Base-by-base conservation (phyloP, 2,797 vertebrate species). In the Spondyliosoma cantharus region DNA sequence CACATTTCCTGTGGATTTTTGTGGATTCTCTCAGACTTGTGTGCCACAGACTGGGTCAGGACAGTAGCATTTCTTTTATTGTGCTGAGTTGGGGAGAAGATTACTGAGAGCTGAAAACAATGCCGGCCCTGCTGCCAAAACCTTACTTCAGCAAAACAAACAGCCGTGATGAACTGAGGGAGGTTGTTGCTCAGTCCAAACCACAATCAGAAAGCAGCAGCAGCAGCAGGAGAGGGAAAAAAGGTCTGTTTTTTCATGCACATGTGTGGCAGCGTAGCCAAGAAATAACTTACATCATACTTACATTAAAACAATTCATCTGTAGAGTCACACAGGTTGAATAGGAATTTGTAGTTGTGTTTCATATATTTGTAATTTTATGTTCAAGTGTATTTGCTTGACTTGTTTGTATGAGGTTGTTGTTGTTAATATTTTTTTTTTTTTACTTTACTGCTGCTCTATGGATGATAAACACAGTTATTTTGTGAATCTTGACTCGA, bases 131-230 rank as follows among this genome's bases (percentile, higher is more conserved):
- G 59, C 64, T 83, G 88, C 89, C 87, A 90, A 75, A 52, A 59
- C 50, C 65, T 80, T 48, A 74, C 87, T 87, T 66, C 80, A 87
- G 83, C 86, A 86, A 87, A 89, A 89, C 86, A 91, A 89, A 87
- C 84, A 85, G 64, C 66, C 20, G 17, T 27, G 69, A 89, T 84
- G 88, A 83, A 74, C 42, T 15, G 82, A 71, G 62, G 67, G 85
- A 74, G 80, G 69, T 4, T 80, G 76, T 22, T 73, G 76, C 32
- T 57, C 22, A 2, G 7, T 80, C 85, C 84, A 90, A 90, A 90
- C 90, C 89, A 75, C 83, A 88, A 80, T 79, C 83, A 78, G 48
- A 79, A 76, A 66, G 56, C 80, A 67, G 81, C 87, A 80, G 61
- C 62, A 64, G 74, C 12, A 53, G 27, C 48, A 7, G 48, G 5